Evolutionary conservation across 2,888 invertebrate species (phyloP).

Genomic region (Hydroisotoma schaefferi): DNA sequence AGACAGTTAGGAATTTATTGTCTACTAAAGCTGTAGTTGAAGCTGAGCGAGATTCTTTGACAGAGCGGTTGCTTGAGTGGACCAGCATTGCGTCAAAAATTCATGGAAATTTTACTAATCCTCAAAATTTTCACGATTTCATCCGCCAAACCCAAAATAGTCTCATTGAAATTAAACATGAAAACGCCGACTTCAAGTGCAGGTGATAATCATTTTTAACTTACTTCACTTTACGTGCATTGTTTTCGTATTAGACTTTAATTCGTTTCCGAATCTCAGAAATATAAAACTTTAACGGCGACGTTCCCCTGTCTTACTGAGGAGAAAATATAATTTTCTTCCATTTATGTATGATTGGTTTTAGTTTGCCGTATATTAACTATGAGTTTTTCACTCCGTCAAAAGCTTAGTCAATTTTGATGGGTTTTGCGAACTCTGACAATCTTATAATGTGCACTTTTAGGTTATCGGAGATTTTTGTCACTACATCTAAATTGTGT

Average conservation of each 20-base stretch:
- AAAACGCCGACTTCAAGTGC: conserved; percentile 33
- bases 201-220: no score
- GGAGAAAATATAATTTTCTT: no score
- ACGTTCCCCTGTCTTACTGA: conserved; percentile 15
- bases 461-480: no score
- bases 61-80: conserved; percentile 35
- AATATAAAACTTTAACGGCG: conserved; percentile 3
- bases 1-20: conserved; percentile 20
- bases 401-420: neutral
- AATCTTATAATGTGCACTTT: neutral
- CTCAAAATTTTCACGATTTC: conserved; percentile 36
- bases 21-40: conserved; percentile 34
- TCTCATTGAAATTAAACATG: conserved; percentile 39
- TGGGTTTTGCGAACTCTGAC: conserved; percentile 23
- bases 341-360: conserved; percentile 23
- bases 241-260: no score
- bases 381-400: conserved; percentile 19
- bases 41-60: conserved; percentile 27
- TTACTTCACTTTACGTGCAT: no score
- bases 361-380: conserved; percentile 29
- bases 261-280: no score
- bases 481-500: no score
- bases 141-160: conserved; percentile 39
- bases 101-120: conserved; percentile 31
- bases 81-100: conserved; percentile 36